A percentile compares a stretch with the other conserved stretches of the same genome.
phyloP scores from a whole-genome alignment of 2,888 invertebrate species.

The Aelia acuminata region DNA sequence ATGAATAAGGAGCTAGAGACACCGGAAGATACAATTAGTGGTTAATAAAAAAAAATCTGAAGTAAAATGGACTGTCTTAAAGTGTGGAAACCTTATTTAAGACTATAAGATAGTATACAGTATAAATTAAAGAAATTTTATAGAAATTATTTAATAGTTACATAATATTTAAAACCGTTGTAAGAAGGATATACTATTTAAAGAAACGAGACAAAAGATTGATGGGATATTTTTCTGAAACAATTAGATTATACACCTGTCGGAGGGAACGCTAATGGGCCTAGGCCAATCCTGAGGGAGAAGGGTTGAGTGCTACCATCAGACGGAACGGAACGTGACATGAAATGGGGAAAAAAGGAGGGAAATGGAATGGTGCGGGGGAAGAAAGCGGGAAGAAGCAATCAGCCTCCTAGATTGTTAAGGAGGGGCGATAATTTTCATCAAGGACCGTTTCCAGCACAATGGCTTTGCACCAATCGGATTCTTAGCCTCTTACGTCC shows the following conservation, averaged over 20 bases:
- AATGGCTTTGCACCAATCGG: conserved; percentile 19
- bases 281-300: neutral
- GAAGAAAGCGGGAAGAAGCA: neutral
- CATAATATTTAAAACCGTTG: too few species aligned
- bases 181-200: too few species aligned
- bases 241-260: conserved; percentile 21
- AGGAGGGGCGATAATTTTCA: conserved; percentile 37
- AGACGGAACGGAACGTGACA: neutral
- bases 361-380: conserved; percentile 4
- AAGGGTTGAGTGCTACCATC: conserved; percentile 1
- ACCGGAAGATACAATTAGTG: too few species aligned
- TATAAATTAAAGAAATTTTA: too few species aligned
- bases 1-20: too few species aligned
- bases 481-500: neutral
- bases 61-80: too few species aligned
- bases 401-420: conserved; percentile 3
- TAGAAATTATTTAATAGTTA: too few species aligned
- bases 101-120: too few species aligned
- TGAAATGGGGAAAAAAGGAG: conserved; percentile 37
- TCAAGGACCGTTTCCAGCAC: conserved; percentile 19
- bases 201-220: neutral
- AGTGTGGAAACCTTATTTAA: too few species aligned
- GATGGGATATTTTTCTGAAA: neutral
- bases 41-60: too few species aligned
- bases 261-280: neutral